A percentile compares a stretch with the other conserved stretches of the same genome.
Evolutionary conservation across 2,113 vertebrate species (phyloP).

Genomic region (Merops nubicus): DNA sequence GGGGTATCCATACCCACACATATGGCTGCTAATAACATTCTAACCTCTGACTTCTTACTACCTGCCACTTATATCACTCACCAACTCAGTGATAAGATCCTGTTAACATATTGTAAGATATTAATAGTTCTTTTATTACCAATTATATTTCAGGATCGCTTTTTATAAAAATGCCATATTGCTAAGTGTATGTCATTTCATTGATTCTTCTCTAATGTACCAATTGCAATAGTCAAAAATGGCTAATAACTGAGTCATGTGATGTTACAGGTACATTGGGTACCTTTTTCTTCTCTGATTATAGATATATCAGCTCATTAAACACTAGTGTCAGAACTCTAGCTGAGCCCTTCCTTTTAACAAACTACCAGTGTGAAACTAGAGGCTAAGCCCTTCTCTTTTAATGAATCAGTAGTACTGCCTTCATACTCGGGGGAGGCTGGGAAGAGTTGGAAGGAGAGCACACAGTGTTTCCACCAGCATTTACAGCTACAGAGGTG

Average conservation of each 20-base stretch:
- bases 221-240: constrained; percentile 42
- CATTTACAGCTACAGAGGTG: not conserved
- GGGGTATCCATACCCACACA: not conserved
- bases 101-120: constrained; percentile 44
- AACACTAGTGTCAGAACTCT: constrained; percentile 43
- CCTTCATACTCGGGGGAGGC: not conserved
- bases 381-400: constrained; percentile 50
- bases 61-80: constrained; percentile 16
- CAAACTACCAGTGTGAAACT: constrained; percentile 45
- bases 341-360: constrained; percentile 60
- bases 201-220: constrained; percentile 32
- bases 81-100: not conserved
- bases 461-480: not conserved
- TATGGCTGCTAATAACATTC: not conserved
- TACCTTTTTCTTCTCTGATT: constrained; percentile 53
- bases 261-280: constrained; percentile 68
- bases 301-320: constrained; percentile 74
- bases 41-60: constrained; percentile 48
- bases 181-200: constrained; percentile 43
- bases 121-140: constrained; percentile 64
- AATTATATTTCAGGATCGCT: constrained; percentile 63
- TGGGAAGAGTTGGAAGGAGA: not conserved
- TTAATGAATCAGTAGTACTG: constrained; percentile 17
- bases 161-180: constrained; percentile 51
- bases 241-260: constrained; percentile 65